Conservation (phyloP, 1,140 invertebrate species). For the Brevipalpus yothersi region DNA sequence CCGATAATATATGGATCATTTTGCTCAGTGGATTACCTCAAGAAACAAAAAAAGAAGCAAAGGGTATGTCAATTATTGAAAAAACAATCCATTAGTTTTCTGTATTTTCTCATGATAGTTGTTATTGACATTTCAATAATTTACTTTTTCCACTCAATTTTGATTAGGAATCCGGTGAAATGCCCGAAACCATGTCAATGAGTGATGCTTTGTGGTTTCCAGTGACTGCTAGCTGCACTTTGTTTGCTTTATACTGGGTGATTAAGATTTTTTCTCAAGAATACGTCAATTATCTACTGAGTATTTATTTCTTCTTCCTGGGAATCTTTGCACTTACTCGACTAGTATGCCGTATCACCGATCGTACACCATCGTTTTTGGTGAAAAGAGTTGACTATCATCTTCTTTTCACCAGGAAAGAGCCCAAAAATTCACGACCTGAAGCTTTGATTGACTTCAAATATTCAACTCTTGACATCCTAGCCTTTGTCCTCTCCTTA, state of each 20-base stretch:
- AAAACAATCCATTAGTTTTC: no score
- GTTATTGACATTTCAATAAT: background rate
- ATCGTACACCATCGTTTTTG: slow-evolving; percentile 50
- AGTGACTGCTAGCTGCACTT: slow-evolving; percentile 66
- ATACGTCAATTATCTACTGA: slow-evolving; percentile 77
- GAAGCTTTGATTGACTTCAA: slow-evolving; percentile 54
- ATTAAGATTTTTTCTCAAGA: slow-evolving; percentile 86
- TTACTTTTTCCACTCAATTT: slow-evolving; percentile 12
- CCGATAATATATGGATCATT: slow-evolving; percentile 88
- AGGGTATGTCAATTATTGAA: no score
- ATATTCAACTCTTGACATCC: slow-evolving; percentile 71
- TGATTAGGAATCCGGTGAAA: slow-evolving; percentile 50
- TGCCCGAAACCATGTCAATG: slow-evolving; percentile 74
- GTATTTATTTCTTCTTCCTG: slow-evolving; percentile 83
- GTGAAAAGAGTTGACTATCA: slow-evolving; percentile 68
- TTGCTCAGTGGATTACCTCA: slow-evolving; percentile 57
- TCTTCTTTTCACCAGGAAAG: slow-evolving; percentile 45
- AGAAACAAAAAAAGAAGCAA: background rate
- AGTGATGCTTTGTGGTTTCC: slow-evolving; percentile 94
- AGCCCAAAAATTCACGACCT: slow-evolving; percentile 22
- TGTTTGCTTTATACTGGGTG: slow-evolving; percentile 69
- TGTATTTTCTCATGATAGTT: no score
- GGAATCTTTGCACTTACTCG: slow-evolving; percentile 76
- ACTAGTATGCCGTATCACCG: slow-evolving; percentile 54
- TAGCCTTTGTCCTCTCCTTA: slow-evolving; percentile 52